phyloP scores from a whole-genome alignment of 2,888 invertebrate species.

The Drosophila nr. perissopoda region DNA sequence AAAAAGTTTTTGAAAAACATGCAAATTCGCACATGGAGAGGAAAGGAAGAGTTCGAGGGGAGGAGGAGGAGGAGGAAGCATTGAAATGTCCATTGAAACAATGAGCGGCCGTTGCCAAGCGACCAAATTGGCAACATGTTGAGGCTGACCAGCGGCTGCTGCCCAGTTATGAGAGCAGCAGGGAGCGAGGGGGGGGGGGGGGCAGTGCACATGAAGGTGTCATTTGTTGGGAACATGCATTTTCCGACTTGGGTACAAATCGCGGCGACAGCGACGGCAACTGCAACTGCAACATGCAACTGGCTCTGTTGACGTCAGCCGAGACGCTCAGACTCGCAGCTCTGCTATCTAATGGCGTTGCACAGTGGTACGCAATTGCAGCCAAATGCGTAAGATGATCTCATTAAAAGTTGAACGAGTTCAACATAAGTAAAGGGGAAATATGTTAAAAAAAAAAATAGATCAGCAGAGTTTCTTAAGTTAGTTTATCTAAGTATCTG shows the following conservation, averaged over 20 bases:
- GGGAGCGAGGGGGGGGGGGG: neutral
- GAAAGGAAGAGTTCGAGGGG: neutral
- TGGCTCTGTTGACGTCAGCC: constrained; percentile 35
- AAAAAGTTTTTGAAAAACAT: constrained; percentile 64
- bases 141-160: constrained; percentile 40
- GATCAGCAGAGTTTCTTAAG: no score
- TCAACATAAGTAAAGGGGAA: neutral
- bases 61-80: constrained; percentile 53
- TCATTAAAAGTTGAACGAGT: neutral
- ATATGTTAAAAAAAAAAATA: neutral
- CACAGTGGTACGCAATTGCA: constrained; percentile 48
- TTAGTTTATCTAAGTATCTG: no score
- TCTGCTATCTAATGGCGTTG: constrained; percentile 54
- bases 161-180: constrained; percentile 62
- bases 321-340: constrained; percentile 23
- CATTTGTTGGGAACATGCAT: constrained; percentile 82
- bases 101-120: constrained; percentile 62
- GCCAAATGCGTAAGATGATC: neutral
- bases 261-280: constrained; percentile 68
- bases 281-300: constrained; percentile 52
- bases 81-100: constrained; percentile 75
- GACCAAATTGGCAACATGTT: constrained; percentile 71
- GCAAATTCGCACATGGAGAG: constrained; percentile 67
- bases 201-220: constrained; percentile 77
- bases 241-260: constrained; percentile 80